Evolutionary conservation across 2,113 vertebrate species (phyloP), one percentile per base, ranked within the genome.

Genomic region (Oplegnathus fasciatus): DNA sequence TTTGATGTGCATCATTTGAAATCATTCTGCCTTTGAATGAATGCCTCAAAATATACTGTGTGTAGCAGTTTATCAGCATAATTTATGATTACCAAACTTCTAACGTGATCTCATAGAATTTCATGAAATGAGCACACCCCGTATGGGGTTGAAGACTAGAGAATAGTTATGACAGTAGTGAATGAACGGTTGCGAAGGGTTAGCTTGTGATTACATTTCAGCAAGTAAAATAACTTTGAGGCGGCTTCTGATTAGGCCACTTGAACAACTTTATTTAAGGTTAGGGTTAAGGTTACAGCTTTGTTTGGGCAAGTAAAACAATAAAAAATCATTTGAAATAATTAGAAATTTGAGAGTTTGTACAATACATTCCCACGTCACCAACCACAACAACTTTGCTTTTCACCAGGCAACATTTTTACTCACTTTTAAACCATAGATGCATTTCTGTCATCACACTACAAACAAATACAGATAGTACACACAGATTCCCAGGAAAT

Each of bases 181-280:
- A 68, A 69, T 70, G 44, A 76, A 32, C 3, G n/a, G 26, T 34
- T 32, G 30, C 52, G 40, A 50, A 26, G 30, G 26, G 61, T 18
- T 60, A 65, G 30, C 20, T 67, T 34, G 6, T 88, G 78, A 34
- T 82, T 81, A 78, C 48, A 75, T 82, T 44, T 66, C 76, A 52
- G 69, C 14, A 82, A 86, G 74, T 77, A 86, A 89, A 88, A 90
- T 82, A 88, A 88, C 32, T 75, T 50, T 26, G 37, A 60, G 58
- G 14, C 57, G 64, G 28, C 58, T 69, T 85, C 62, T 30, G 4
- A 83, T 87, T 80, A 67, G 48, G 66, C 32, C 62, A 72, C 46
- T 68, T 77, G 48, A 65, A 69, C 40, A 40, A 54, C 57, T 57
- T 76, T 61, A 76, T 85, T 90, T 52, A 79, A 70, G 57, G 84